Base-by-base conservation (phyloP, 2,888 invertebrate species). In the Hoplodrina ambigua region DNA sequence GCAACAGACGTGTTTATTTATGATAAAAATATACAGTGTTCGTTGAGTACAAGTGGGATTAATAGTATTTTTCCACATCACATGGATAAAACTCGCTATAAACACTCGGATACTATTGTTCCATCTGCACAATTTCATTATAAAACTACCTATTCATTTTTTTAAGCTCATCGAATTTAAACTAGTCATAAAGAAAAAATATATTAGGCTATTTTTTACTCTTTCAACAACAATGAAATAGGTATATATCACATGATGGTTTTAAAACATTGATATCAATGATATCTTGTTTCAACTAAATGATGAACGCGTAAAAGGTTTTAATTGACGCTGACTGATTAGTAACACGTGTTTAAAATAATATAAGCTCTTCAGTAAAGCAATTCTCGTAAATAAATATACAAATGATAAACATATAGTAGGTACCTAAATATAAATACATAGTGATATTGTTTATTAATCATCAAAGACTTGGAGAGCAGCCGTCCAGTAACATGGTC, bases 1-100 rank as follows among this genome's bases (percentile, higher is more conserved):
- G 81, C 66, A 78, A 81, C 81, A 58, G 50, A 58, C 52, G 10
- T 67, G 78, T 81, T 72, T 81, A 58, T 72, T 64, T 60, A 61
- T 61, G 46, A 76, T 76, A 76, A 69, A 37, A 57, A 58, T 76
- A 76, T 69, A 69, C 60, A 54, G 50, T 49, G 15, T 41, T 46
- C 60, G 66, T 63, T 67, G 50, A 57, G 62, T 62, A 62, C 52
- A 53, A 52, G 69, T 61, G 53, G 59, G 49, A 65, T 60, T 66
- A 15, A 49, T 63, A 55, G 73, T 55, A 60, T 61, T 72, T 71
- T 81, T 81, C 56, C 73, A 54, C 52, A 61, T 64, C 63, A 60
- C 50, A 15, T 60, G 37, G 50, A 60, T 60, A 55, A 71, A 52
- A 37, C 53, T n/a, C 19, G 44, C 19, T 60, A 56, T 33, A 52